Evolutionary conservation across 2,113 vertebrate genomes (phyloP).

Genomic region (Lepus timidus): DNA sequence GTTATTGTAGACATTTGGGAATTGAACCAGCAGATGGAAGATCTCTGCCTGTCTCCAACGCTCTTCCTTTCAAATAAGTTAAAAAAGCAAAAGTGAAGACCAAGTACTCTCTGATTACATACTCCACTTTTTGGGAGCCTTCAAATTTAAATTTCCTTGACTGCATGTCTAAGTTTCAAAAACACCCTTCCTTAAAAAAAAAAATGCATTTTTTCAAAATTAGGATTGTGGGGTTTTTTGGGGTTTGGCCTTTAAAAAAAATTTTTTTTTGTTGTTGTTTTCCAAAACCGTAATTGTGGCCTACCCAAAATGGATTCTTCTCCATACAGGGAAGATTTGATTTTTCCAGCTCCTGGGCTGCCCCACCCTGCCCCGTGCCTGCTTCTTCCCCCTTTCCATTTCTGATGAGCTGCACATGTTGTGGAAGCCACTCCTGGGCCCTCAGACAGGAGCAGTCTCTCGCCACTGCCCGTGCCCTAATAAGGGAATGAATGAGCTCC

Average conservation of each 20-base stretch:
- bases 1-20: no score
- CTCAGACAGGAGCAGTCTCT: slow-evolving; percentile 65
- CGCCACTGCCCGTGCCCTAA: slow-evolving; percentile 86
- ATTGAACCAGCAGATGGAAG: no score
- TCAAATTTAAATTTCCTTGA: slow-evolving; percentile 33
- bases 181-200: slow-evolving; percentile 55
- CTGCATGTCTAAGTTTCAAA: slow-evolving; percentile 66
- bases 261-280: background rate
- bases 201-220: slow-evolving; percentile 42
- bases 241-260: slow-evolving; percentile 65
- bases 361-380: slow-evolving; percentile 65
- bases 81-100: background rate
- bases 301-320: slow-evolving; percentile 70
- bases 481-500: slow-evolving; percentile 85
- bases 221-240: slow-evolving; percentile 15
- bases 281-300: slow-evolving; percentile 83
- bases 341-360: slow-evolving; percentile 77
- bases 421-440: slow-evolving; percentile 76
- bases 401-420: slow-evolving; percentile 87
- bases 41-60: no score
- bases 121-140: slow-evolving; percentile 24
- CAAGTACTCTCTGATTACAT: background rate
- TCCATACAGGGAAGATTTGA: slow-evolving; percentile 65
- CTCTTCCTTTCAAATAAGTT: no score
- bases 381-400: slow-evolving; percentile 71